These are phyloP conservation scores for Pagrus major DNA, from an alignment of 2,113 vertebrate genomes.

Conservation along the genomic window DNA sequence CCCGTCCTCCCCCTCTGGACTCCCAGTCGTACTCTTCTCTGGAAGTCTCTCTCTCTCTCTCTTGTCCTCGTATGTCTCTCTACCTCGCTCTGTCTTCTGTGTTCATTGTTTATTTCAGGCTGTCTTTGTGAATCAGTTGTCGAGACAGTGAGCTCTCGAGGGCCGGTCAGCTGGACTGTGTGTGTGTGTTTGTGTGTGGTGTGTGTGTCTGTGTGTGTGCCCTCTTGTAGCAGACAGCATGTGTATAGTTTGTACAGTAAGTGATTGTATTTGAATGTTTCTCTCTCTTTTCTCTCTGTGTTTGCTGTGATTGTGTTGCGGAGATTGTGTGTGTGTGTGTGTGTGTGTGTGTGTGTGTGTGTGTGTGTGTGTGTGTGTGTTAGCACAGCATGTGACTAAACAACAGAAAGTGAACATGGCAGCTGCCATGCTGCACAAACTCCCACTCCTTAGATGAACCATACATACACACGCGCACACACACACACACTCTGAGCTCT, in stretches of 20 bases:
- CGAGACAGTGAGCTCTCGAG: conserved; percentile 30
- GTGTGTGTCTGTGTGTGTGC: neutral
- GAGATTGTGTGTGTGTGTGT: neutral
- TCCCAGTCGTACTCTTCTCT: neutral
- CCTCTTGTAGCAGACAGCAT: conserved; percentile 9
- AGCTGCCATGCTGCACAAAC: conserved; percentile 71
- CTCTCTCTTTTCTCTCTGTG: neutral
- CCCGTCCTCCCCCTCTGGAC: neutral
- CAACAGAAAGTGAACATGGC: conserved; percentile 68
- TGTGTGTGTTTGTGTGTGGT: neutral
- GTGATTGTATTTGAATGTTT: conserved; percentile 32
- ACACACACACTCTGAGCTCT: neutral
- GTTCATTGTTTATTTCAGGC: conserved; percentile 29
- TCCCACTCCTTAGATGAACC: conserved; percentile 43
- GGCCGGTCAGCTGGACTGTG: conserved; percentile 1
- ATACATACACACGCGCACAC: neutral
- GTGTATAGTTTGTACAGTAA: conserved; percentile 26
- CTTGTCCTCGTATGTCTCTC: neutral
- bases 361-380: neutral
- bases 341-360: conserved; percentile 25
- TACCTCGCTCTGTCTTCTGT: conserved; percentile 10
- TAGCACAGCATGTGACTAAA: conserved; percentile 54
- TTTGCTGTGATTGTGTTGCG: neutral
- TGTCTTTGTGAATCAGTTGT: conserved; percentile 41
- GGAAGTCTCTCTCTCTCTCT: neutral